Percentiles rank a stretch among this genome's conserved stretches.
Conservation (phyloP, 2,888 invertebrate species). For the Eupithecia vulgata region DNA sequence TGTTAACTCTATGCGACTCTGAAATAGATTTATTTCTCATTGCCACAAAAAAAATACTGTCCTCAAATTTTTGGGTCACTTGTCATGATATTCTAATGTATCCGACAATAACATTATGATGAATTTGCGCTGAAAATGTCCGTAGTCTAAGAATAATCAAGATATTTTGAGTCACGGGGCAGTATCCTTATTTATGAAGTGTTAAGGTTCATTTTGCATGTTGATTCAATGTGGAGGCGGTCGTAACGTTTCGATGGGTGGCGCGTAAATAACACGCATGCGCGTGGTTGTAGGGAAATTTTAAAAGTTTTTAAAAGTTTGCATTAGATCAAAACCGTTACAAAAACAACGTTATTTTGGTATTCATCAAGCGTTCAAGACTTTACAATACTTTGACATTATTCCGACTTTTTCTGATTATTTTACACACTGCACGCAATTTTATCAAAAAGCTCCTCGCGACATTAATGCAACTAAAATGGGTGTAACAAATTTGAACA, state of each 20-base stretch:
- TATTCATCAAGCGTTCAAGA: neutral
- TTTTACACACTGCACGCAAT: neutral
- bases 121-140: conserved; percentile 77
- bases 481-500: neutral
- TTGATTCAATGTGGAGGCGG: conserved; percentile 72
- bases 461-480: conserved; percentile 1
- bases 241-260: conserved; percentile 82
- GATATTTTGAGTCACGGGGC: conserved; percentile 59
- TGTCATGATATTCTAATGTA: conserved; percentile 78
- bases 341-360: neutral
- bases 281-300: conserved; percentile 67
- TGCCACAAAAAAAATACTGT: conserved; percentile 48
- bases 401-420: neutral
- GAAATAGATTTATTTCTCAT: conserved; percentile 52
- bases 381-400: neutral
- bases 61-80: conserved; percentile 64
- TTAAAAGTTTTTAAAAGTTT: conserved; percentile 69
- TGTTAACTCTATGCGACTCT: conserved; percentile 50
- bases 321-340: conserved; percentile 23
- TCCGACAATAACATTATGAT: conserved; percentile 78
- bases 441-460: neutral
- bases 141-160: conserved; percentile 65
- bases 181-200: conserved; percentile 63
- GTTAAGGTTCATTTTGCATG: conserved; percentile 75
- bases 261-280: conserved; percentile 81